Conservation (phyloP, 92 coral and sea anemone species). For the Heteractis magnifica region DNA sequence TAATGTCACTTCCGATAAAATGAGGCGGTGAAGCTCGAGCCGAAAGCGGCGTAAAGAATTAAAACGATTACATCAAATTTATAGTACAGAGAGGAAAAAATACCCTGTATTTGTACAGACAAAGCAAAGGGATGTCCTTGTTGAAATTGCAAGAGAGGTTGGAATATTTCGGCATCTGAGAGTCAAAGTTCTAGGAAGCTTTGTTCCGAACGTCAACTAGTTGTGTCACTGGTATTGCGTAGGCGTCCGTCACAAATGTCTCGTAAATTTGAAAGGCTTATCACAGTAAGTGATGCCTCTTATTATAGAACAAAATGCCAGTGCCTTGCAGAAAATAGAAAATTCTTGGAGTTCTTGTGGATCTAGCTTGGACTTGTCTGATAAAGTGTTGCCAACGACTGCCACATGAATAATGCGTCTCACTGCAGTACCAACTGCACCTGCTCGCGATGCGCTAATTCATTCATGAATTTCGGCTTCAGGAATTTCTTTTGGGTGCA, state of each 20-base stretch:
- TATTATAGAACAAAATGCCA: conserved; percentile 32
- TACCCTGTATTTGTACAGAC: conserved; percentile 3
- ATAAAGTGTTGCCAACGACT: background rate
- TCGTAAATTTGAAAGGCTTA: conserved; percentile 20
- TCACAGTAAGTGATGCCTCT: conserved; percentile 33
- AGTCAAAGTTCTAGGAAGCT: conserved; percentile 22
- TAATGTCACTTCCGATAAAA: conserved; percentile 24
- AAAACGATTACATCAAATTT: conserved; percentile 1
- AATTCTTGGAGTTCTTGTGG: conserved; percentile 46
- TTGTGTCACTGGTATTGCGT: conserved; percentile 28
- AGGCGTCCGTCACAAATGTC: conserved; percentile 42
- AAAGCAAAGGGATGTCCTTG: conserved; percentile 32
- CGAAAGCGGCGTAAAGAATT: conserved; percentile 6
- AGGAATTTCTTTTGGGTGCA: background rate
- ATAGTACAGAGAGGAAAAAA: background rate
- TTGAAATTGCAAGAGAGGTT: conserved; percentile 18
- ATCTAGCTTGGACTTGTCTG: conserved; percentile 14
- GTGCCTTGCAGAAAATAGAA: conserved; percentile 26
- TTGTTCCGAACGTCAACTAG: conserved; percentile 37
- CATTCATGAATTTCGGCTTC: background rate
- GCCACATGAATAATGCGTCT: background rate
- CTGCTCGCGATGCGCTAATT: conserved; percentile 16
- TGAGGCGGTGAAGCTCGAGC: conserved; percentile 6
- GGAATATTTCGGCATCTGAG: conserved; percentile 33
- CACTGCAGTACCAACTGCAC: conserved; percentile 3